Base-by-base conservation (phyloP, 2,797 vertebrate genomes). In the Ctenopoma kingsleyae region DNA sequence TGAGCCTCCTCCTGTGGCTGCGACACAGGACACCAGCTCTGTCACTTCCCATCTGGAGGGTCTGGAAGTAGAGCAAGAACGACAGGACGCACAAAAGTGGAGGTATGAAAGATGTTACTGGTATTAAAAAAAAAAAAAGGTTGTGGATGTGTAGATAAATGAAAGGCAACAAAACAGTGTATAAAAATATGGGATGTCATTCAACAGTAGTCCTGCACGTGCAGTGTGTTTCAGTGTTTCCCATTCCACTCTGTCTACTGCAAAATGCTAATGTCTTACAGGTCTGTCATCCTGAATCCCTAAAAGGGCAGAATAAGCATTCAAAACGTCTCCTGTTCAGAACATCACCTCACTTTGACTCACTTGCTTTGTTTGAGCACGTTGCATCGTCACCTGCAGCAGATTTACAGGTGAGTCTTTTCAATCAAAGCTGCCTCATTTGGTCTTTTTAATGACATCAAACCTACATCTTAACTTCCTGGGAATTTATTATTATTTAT, bases 241-340 rank as follows among this genome's bases (percentile, higher is more conserved):
- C 69, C 61, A 60, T 60, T 49, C 48, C 23, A 30, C 46, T 36
- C 27, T 10, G n/a, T 61, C 52, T 47, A 1, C 78, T 56, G 35
- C 19, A 22, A 55, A 63, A 64, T 23, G 51, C 50, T 56, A 27
- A 9, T 56, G 10, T 63, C 2, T 5, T 25, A 56, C 36, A 40
- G 36, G 36, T 40, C 16, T 70, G 6, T 20, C n/a, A 10, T n/a
- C 38, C 60, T 12, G 36, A 40, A 27, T 9, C 43, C 16, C 30
- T 55, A 36, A 53, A 50, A 79, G 35, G 40, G 46, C 50, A 47
- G 19, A 54, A 62, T 20, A 76, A 76, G 76, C 85, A 83, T 83
- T 83, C 72, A 78, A 54, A 40, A 30, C 20, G 66, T 82, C 76
- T 65, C 43, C 16, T 11, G 22, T 49, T 46, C 23, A 32, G n/a